Evolutionary conservation across 2,113 vertebrate species (phyloP).

Genomic region (Vulpes vulpes): DNA sequence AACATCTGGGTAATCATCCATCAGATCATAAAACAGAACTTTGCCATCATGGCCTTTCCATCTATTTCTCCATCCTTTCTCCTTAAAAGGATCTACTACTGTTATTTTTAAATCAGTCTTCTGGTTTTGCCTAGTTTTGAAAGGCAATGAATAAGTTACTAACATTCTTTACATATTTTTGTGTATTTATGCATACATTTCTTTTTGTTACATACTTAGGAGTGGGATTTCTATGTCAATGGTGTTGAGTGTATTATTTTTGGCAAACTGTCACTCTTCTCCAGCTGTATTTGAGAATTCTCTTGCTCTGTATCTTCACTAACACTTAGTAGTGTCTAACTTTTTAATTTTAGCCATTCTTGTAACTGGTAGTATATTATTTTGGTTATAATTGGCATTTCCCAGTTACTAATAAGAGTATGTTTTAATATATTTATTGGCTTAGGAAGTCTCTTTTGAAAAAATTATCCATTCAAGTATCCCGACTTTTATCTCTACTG

Average conservation of each 20-base stretch:
- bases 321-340: not conserved
- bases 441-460: not conserved
- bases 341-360: not conserved
- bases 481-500: not conserved
- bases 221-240: not conserved
- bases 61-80: not conserved
- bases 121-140: not conserved
- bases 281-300: not conserved
- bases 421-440: not conserved
- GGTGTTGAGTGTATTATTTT: not conserved
- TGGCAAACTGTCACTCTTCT: not conserved
- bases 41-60: not conserved
- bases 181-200: not conserved
- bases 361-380: not conserved
- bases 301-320: not conserved
- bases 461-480: not conserved
- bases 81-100: not conserved
- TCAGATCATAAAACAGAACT: not conserved
- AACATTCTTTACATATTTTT: not conserved
- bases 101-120: not conserved
- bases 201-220: not conserved
- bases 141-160: not conserved
- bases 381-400: not conserved
- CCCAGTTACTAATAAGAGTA: not conserved
- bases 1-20: not conserved